Conservation (phyloP, 2,888 invertebrate species). For the Buathra laborator region DNA sequence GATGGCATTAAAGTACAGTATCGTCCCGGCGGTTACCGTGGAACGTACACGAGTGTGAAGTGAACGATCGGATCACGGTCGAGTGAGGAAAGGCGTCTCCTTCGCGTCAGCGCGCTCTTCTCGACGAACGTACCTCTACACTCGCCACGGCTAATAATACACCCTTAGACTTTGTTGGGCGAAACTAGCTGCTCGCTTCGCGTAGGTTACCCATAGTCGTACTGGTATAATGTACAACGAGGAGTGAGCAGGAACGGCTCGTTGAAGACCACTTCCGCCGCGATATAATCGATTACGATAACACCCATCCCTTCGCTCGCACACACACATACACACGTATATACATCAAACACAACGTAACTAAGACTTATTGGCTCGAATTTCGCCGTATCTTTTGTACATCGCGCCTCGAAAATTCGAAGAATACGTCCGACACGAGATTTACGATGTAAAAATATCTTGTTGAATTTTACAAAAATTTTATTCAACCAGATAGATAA, state of each 20-base stretch:
- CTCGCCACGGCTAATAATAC: slow-evolving; percentile 65
- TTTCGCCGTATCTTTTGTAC: slow-evolving; percentile 39
- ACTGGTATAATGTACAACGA: slow-evolving; percentile 47
- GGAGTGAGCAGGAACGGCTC: slow-evolving; percentile 55
- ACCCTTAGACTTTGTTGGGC: slow-evolving; percentile 52
- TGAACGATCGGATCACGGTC: slow-evolving; percentile 70
- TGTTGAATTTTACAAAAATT: too few species aligned
- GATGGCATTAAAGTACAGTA: slow-evolving; percentile 24
- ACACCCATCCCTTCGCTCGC: neutral
- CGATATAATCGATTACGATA: slow-evolving; percentile 53
- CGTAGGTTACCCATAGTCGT: slow-evolving; percentile 34
- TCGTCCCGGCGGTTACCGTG: slow-evolving; percentile 28
- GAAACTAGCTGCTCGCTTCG: slow-evolving; percentile 58
- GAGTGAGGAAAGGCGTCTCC: slow-evolving; percentile 67
- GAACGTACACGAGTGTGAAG: slow-evolving; percentile 66
- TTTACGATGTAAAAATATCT: too few species aligned
- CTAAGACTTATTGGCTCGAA: neutral
- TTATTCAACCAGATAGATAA: too few species aligned
- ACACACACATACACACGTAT: neutral
- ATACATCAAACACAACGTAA: too few species aligned
- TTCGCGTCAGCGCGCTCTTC: slow-evolving; percentile 65
- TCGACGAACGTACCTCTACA: neutral
- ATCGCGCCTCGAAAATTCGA: neutral
- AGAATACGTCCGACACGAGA: too few species aligned
- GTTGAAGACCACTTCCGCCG: slow-evolving; percentile 64